Conservation (phyloP, 2,888 invertebrate genomes). For the Cynaeus angustus region DNA sequence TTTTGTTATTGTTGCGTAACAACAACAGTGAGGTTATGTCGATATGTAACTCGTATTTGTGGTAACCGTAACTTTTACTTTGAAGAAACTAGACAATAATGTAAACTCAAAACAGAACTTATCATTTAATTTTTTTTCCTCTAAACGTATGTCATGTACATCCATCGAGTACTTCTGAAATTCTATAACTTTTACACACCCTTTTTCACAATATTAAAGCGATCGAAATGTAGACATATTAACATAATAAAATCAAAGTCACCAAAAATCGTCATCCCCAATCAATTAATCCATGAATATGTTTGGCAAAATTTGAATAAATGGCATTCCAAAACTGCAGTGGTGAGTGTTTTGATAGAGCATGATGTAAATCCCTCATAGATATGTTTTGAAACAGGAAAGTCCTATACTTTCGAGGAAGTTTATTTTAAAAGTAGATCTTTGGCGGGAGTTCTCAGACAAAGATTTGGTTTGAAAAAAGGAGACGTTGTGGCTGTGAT, state of each 20-base stretch:
- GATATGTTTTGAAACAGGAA: constrained; percentile 77
- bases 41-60: no score
- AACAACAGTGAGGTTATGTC: constrained; percentile 16
- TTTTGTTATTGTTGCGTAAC: constrained; percentile 5
- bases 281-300: constrained; percentile 43
- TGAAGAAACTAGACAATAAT: neutral
- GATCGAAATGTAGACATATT: constrained; percentile 2
- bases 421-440: constrained; percentile 76
- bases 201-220: neutral
- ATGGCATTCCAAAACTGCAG: constrained; percentile 78
- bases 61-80: neutral
- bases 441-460: constrained; percentile 73
- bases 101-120: neutral
- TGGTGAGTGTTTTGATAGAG: constrained; percentile 73
- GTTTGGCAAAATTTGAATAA: constrained; percentile 78
- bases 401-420: constrained; percentile 81
- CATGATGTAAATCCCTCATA: constrained; percentile 47
- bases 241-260: constrained; percentile 30
- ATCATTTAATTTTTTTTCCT: neutral
- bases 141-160: constrained; percentile 8
- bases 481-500: constrained; percentile 79
- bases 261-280: constrained; percentile 25
- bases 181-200: constrained; percentile 1
- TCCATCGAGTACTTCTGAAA: neutral
- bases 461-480: constrained; percentile 76